Evolutionary conservation across 2,113 vertebrate genomes (phyloP), one percentile per base, ranked within the genome.

Genomic region (Heterochromis multidens): DNA sequence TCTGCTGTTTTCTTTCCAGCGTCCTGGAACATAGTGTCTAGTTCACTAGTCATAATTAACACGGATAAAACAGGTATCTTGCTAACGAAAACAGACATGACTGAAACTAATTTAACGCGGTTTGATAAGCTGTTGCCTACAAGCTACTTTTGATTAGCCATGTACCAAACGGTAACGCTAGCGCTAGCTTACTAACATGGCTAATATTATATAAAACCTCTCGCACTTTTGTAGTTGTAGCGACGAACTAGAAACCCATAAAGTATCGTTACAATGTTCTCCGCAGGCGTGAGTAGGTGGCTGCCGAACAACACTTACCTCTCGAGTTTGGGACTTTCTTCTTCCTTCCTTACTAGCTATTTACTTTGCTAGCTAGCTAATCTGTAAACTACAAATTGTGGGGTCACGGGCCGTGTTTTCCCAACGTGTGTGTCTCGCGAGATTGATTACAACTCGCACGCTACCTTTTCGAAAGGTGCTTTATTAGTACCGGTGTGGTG

Each of bases 321-420:
- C 5, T 11, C 76, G 1, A 84, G 17, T 4, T 43, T 25, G 2
- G 33, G 2, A 12, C 43, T 74, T 74, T 31, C 49, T 52, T 21
- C 67, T 52, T 74, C 10, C 65, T 17, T 72, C 40, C 16, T 49
- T 29, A 49, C 46, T 72, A 72, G 65, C 40, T 49, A 29, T 72
- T 52, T 74, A 27, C 29, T 74, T 29, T 27, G 63, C 63, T 78
- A 79, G 60, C 79, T 60, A 37, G 86, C 77, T 81, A 62, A 60
- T 80, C 46, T 40, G 17, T 6, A 56, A 89, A 94, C 93, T 93
- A 92, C 90, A 93, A 87, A 89, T 78, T 21, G 63, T 11, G 79
- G 90, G 19, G 80, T 93, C 58, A 89, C 79, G 94, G 94, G 92
- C 88, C 23, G 1, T 4, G 9, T 23, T 80, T 86, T 83, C 21